Evolutionary conservation across 2,888 invertebrate genomes (phyloP).

Genomic region (Tetramorium bicarinatum): DNA sequence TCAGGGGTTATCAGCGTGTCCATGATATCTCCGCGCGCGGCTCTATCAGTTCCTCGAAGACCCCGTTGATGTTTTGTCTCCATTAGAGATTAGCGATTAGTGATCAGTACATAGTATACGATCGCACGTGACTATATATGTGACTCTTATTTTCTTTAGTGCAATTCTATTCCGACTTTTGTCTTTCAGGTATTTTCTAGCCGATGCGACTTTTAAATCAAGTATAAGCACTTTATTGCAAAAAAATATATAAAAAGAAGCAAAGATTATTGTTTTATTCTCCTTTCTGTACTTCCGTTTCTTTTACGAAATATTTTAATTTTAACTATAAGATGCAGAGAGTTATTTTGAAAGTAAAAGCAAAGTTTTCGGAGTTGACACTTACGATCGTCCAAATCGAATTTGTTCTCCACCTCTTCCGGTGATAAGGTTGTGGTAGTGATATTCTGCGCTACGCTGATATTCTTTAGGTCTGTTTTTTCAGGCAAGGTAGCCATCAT

Average conservation of each 20-base stretch:
- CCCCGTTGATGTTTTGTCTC: slow-evolving; percentile 71
- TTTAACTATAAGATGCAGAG: not conserved
- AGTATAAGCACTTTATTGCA: not conserved
- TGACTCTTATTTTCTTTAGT: not conserved
- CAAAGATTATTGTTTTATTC: not conserved
- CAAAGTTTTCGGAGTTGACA: not conserved
- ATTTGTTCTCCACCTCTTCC: slow-evolving; percentile 81
- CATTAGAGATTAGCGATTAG: slow-evolving; percentile 67
- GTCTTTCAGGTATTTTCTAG: not conserved
- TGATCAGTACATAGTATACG: slow-evolving; percentile 51
- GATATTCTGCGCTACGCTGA: slow-evolving; percentile 51
- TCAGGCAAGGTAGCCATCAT: slow-evolving; percentile 80
- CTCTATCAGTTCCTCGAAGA: slow-evolving; percentile 70
- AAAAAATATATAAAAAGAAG: not conserved
- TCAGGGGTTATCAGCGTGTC: slow-evolving; percentile 69
- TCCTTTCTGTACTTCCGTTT: not conserved
- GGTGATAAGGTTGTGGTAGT: slow-evolving; percentile 81
- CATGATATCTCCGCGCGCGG: slow-evolving; percentile 60
- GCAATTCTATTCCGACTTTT: not conserved
- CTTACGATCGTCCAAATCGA: slow-evolving; percentile 82
- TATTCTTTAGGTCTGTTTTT: slow-evolving; percentile 63
- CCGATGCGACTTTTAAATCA: not conserved
- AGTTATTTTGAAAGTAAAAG: not conserved
- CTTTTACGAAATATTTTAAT: not conserved
- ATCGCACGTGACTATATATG: slow-evolving; percentile 61